Percentiles rank a stretch among this genome's conserved stretches.
Conservation (phyloP, 1,140 invertebrate genomes). For the Pseudomyrmex concolor region DNA sequence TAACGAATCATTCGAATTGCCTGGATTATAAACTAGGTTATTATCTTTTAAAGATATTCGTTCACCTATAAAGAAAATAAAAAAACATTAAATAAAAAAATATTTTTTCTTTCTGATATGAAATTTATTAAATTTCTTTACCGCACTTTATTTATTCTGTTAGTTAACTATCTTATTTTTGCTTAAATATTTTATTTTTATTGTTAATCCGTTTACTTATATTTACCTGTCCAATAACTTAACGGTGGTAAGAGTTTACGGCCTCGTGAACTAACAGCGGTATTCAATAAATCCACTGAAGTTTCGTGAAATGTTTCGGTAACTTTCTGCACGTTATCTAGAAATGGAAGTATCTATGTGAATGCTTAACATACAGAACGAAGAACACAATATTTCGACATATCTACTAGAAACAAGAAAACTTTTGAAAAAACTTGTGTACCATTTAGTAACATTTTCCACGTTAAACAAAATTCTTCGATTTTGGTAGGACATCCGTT, state of each 20-base stretch:
- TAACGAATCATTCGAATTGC: conserved; percentile 32
- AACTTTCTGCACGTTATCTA: neutral
- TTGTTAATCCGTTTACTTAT: conserved; percentile 3
- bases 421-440: conserved; percentile 1
- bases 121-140: neutral
- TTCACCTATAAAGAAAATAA: conserved; percentile 69
- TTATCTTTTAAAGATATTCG: conserved; percentile 66
- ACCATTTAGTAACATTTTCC: conserved; percentile 62
- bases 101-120: neutral
- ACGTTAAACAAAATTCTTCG: conserved; percentile 74
- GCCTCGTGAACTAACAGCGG: conserved; percentile 69
- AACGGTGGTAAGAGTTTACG: conserved; percentile 70
- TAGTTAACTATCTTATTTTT: neutral
- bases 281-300: conserved; percentile 25
- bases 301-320: neutral
- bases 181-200: conserved; percentile 6
- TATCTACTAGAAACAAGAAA: neutral
- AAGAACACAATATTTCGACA: neutral
- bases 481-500: conserved; percentile 77
- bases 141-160: neutral
- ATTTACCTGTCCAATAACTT: conserved; percentile 73
- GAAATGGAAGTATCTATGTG: neutral
- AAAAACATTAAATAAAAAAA: neutral
- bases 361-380: neutral
- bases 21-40: conserved; percentile 65